Evolutionary conservation across 2,888 invertebrate genomes (phyloP), one percentile per base, ranked within the genome.

Genomic region (Ormia ochracea): DNA sequence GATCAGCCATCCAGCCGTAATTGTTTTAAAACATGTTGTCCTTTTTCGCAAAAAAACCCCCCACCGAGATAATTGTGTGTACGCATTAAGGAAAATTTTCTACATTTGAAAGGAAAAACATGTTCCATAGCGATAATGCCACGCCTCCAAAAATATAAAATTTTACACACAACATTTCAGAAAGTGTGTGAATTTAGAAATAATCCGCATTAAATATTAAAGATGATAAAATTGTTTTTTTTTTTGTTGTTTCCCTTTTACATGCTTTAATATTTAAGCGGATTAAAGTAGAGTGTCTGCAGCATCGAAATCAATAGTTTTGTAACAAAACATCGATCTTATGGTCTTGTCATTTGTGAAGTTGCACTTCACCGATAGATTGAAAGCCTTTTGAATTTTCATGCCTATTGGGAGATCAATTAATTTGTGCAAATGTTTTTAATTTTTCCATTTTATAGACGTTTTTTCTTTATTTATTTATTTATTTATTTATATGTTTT

Each of bases 341-440:
- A 50, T 41, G 41, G 50, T 52, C 10, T 31, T 17, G 23, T 19
- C 33, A 54, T 28, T n/a, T 36, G 9, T 3, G 43, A 14, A 17
- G 14, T 36, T 52, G n/a, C 38, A 12, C 7, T 41, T 72, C 28
- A 43, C 1, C 14, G 28, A 43, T 43, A 14, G 23, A 2, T 2
- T 50, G 72, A 48, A 59, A 68, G 66, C 50, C 17, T 78, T 73
- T 72, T 43, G 23, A 6, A 41, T 73, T 23, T 61, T 33, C 3
- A 9, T 26, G 23, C 61, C 4, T 73, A 26, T 56, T 68, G 26
- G 73, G 78, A 68, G 54, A 72, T 65, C 78, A 31, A 68, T 26
- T 73, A 68, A 78, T 78, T 73, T 78, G 31, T 36, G 14, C 12
- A 68, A 66, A 50, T 65, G n/a, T 59, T 17, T 56, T 26, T n/a